phyloP scores from a whole-genome alignment of 2,888 invertebrate genomes.

The Pegoplata infirma region DNA sequence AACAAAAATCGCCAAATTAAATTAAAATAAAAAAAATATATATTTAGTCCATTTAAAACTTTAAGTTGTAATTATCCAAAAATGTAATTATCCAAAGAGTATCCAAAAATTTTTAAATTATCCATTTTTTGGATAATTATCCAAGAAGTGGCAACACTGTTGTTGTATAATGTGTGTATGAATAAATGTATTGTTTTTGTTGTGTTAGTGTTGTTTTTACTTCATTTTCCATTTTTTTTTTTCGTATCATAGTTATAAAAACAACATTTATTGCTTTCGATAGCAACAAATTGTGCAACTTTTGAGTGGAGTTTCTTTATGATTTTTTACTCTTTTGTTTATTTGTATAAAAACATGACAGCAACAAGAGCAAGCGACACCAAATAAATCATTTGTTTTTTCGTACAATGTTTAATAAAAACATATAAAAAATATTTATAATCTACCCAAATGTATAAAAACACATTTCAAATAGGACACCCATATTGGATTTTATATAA shows the following conservation, averaged over 20 bases:
- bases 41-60: no score
- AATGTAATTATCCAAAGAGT: no score
- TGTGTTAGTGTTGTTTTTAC: no score
- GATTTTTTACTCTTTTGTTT: constrained; percentile 14
- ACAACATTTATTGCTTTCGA: constrained; percentile 28
- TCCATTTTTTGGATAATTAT: no score
- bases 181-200: background rate
- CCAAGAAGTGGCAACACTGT: no score
- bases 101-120: no score
- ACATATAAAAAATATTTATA: background rate
- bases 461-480: background rate
- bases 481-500: background rate
- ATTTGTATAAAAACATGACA: constrained; percentile 20
- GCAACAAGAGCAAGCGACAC: constrained; percentile 24
- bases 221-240: no score
- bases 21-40: no score
- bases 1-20: no score
- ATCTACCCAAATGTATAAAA: background rate
- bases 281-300: constrained; percentile 31
- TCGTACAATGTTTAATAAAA: background rate
- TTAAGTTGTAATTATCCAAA: no score
- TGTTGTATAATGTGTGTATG: background rate
- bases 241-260: background rate
- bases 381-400: constrained; percentile 35
- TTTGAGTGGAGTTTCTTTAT: constrained; percentile 29